These are phyloP conservation scores for Dipus sagitta DNA, from an alignment of 2,797 vertebrate species.

Conservation along the genomic window DNA sequence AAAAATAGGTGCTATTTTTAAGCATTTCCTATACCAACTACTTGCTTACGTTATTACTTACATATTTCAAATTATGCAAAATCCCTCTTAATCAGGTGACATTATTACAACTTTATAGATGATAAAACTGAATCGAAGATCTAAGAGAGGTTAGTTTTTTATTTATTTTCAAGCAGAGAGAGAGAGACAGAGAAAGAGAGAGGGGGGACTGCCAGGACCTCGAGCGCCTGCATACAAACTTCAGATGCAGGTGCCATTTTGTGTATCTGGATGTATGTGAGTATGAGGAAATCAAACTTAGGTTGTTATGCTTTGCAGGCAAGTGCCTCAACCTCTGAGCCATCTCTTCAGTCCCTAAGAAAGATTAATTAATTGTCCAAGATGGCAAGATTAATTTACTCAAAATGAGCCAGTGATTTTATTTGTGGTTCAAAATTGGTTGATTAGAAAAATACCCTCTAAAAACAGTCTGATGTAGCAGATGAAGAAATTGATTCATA, in stretches of 20 bases:
- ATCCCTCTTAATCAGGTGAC: not conserved
- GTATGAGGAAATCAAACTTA: too few relatives aligned
- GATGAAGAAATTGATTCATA: slow-evolving; percentile 6
- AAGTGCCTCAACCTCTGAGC: too few relatives aligned
- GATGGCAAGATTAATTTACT: not conserved
- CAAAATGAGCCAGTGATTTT: slow-evolving; percentile 1
- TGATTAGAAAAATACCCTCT: not conserved
- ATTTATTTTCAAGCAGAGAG: too few relatives aligned
- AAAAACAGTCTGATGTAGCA: not conserved
- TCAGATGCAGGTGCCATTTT: too few relatives aligned
- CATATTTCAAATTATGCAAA: slow-evolving; percentile 1
- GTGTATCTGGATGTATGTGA: too few relatives aligned
- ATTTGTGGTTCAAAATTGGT: slow-evolving; percentile 26
- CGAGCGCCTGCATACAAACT: too few relatives aligned
- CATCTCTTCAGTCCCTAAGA: not conserved
- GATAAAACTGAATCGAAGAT: not conserved
- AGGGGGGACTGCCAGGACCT: too few relatives aligned
- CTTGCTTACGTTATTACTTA: not conserved
- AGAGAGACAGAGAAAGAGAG: too few relatives aligned
- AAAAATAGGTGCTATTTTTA: not conserved
- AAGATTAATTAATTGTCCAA: not conserved
- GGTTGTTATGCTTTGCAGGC: too few relatives aligned
- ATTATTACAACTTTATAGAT: not conserved
- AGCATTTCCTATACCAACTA: not conserved
- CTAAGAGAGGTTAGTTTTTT: too few relatives aligned